Conservation (phyloP, 2,888 invertebrate genomes). For the Scaptomyza caliginosa region DNA sequence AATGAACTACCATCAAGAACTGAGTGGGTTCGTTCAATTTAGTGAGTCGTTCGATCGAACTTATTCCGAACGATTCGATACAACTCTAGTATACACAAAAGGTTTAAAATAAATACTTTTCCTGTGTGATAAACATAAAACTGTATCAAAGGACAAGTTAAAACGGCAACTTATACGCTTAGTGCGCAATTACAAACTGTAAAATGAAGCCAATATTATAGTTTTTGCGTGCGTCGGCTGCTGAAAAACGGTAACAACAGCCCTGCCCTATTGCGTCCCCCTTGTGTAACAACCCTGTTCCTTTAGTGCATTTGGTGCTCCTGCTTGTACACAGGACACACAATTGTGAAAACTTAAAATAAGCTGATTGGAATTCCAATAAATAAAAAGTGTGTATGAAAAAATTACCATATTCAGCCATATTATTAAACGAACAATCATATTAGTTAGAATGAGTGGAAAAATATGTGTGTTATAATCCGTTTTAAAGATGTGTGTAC, state of each 20-base stretch:
- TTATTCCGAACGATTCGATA: constrained; percentile 45
- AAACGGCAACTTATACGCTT: constrained; percentile 41
- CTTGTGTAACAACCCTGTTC: constrained; percentile 72
- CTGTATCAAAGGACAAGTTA: constrained; percentile 37
- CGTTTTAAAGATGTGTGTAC: constrained; percentile 6
- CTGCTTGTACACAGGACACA: constrained; percentile 47
- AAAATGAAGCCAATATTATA: constrained; percentile 60
- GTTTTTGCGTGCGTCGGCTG: constrained; percentile 63
- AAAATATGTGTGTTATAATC: constrained; percentile 17
- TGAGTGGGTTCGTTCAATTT: constrained; percentile 10
- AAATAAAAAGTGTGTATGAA: constrained; percentile 18
- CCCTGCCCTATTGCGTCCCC: constrained; percentile 53
- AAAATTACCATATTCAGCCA: not conserved
- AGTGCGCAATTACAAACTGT: constrained; percentile 35
- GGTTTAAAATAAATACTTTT: constrained; percentile 70
- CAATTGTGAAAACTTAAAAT: constrained; percentile 43
- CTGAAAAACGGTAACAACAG: constrained; percentile 75
- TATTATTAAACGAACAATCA: not conserved
- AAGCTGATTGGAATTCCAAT: constrained; percentile 23
- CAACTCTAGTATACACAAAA: constrained; percentile 73
- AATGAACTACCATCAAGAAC: not conserved
- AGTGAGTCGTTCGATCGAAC: constrained; percentile 38
- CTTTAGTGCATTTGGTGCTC: constrained; percentile 19
- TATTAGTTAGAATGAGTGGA: constrained; percentile 11
- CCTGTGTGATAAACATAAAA: constrained; percentile 60